Conservation (phyloP, 2,797 vertebrate genomes). For the Sebastes paucispinis region DNA sequence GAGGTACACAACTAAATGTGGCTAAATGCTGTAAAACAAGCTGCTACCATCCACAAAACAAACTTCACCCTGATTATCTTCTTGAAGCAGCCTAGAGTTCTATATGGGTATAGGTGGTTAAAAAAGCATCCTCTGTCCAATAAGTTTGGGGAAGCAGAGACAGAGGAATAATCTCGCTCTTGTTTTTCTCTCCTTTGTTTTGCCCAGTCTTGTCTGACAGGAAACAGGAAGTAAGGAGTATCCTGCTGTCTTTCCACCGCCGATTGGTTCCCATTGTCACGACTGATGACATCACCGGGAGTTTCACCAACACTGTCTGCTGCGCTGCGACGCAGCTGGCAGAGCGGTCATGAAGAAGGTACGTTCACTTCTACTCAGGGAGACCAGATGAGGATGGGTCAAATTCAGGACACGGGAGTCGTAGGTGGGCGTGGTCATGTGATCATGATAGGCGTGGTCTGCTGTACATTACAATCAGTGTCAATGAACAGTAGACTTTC, state of each 20-base stretch:
- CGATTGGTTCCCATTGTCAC: conserved; percentile 69
- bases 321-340: background rate
- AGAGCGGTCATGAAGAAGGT: background rate
- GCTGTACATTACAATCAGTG: background rate
- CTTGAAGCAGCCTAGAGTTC: too few relatives aligned
- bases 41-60: too few relatives aligned
- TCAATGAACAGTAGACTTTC: background rate
- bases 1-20: too few relatives aligned
- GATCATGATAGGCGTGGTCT: too few relatives aligned
- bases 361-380: background rate
- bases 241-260: conserved; percentile 69
- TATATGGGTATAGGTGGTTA: too few relatives aligned
- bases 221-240: conserved; percentile 78
- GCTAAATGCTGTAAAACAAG: background rate
- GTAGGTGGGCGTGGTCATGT: background rate
- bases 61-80: too few relatives aligned
- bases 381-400: background rate
- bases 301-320: background rate
- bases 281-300: conserved; percentile 61
- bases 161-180: background rate
- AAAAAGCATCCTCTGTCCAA: background rate
- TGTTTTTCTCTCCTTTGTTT: conserved; percentile 14
- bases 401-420: background rate
- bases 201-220: conserved; percentile 59
- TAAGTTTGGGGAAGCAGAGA: background rate